Base-by-base conservation (phyloP, 2,797 vertebrate genomes). In the Philypnodon macrostomus region DNA sequence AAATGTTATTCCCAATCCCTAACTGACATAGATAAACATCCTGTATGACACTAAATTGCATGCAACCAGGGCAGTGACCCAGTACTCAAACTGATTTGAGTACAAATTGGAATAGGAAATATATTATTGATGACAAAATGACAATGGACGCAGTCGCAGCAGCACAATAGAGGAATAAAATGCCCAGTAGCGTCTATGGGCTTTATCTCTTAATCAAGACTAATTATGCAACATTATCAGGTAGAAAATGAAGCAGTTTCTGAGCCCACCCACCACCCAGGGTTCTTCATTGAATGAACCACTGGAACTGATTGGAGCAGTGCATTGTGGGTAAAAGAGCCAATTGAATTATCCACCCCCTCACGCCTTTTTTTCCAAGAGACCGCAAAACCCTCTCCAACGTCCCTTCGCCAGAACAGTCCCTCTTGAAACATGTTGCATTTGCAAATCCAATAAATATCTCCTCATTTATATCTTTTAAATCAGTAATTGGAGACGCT, bases 381-480 rank as follows among this genome's bases (percentile, higher is more conserved):
- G 63, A 40, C 33, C 1, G 1, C 3, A n/a, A n/a, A n/a, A n/a
- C n/a, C n/a, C 34, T 49, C 24, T n/a, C 24, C 24, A 47, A 56
- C 44, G 50, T 55, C 23, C 55, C 33, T 52, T 48, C 33, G 7
- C 48, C 17, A 39, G 33, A 50, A 40, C 31, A 7, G 6, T 16
- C 17, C 42, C 24, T 31, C 33, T 67, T 75, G 64, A 73, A 73
- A 67, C 58, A 37, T 73, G 67, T 69, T 80, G 59, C 67, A 53
- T 77, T 80, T 80, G 83, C 71, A 85, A 81, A 81, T 72, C 66
- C 63, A 84, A 78, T 83, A 74, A 86, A 83, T 40, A 55, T 64
- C 71, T 70, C 59, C 67, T 61, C 56, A 79, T 83, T 79, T 65
- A 52, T 80, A 76, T 72, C 70, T 79, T 56, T 79, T 73, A 73